A percentile compares a stretch with the other conserved stretches of the same genome.
phyloP scores from a whole-genome alignment of 2,888 invertebrate genomes.

The Leucophora obtusa region DNA sequence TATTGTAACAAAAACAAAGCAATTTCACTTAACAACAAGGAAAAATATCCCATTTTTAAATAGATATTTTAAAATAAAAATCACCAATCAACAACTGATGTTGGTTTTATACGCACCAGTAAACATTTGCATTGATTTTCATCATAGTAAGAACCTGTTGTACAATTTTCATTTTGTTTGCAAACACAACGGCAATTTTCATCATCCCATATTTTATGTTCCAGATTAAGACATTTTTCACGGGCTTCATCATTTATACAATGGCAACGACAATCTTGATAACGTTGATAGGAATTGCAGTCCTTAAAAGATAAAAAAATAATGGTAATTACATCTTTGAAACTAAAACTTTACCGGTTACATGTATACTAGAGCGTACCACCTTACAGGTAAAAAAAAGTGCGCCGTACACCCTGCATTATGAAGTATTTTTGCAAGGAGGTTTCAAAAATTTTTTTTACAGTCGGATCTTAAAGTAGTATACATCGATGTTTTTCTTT shows the following conservation, averaged over 20 bases:
- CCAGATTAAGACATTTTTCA: slow-evolving; percentile 80
- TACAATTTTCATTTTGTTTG: slow-evolving; percentile 80
- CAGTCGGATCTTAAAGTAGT: no score
- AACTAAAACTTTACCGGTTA: no score
- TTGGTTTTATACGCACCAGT: slow-evolving; percentile 71
- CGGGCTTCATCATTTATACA: slow-evolving; percentile 83
- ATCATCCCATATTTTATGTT: slow-evolving; percentile 82
- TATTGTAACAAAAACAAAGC: slow-evolving; percentile 19
- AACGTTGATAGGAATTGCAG: slow-evolving; percentile 82
- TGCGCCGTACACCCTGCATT: no score
- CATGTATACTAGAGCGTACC: no score
- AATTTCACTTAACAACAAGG: neutral
- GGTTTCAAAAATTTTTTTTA: no score
- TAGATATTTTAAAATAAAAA: slow-evolving; percentile 9
- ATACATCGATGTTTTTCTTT: no score
- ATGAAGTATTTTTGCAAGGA: no score
- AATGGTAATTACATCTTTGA: neutral
- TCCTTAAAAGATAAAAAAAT: slow-evolving; percentile 72
- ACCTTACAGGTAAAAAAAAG: no score
- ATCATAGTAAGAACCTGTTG: slow-evolving; percentile 82
- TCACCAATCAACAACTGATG: slow-evolving; percentile 52
- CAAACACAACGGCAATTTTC: slow-evolving; percentile 82
- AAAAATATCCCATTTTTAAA: neutral
- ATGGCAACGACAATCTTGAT: slow-evolving; percentile 82
- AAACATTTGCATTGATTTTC: slow-evolving; percentile 76